Evolutionary conservation across 2,113 vertebrate genomes (phyloP), one percentile per base, ranked within the genome.

Genomic region (Notothenia coriiceps): DNA sequence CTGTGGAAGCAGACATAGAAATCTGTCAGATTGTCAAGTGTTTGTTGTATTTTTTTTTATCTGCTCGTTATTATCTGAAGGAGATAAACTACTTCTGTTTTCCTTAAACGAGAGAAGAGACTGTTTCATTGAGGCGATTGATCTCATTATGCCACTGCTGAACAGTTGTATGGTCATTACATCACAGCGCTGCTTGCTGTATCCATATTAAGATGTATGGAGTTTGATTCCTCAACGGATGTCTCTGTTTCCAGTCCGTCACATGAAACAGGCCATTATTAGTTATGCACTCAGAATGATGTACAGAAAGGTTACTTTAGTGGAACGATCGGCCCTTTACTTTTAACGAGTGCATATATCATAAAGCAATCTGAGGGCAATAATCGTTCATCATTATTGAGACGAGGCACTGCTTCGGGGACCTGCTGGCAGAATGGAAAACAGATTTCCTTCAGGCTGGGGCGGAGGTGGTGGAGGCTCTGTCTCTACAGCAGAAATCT

Each of bases 381-480:
- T 93, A 90, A 93, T 94, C 91, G 72, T 93, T 92, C 91, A 94
- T 94, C 93, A 93, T 94, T 86, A 94, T 91, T 90, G 90, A 93
- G 91, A 90, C 83, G 75, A 86, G 67, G 54, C 57, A 55, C 85
- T 72, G 87, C 91, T 91, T 86, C 33, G 61, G 91, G 90, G 89
- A 93, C 84, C 73, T 1, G 68, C 83, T 55, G 4, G 70, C 66
- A 56, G 87, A 93, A 93, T 91, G 77, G 81, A 88, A 93, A 94
- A 93, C 90, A 92, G 74, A 93, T 91, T 92, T 90, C 59, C 55
- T 83, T 73, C 75, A 79, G 57, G 71, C 25, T 55, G 33, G 40
- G 72, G 79, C n/a, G 12, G 70, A 78, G 68, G 70, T 86, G 49
- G 81, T 59, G 46, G 76, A 52, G 80, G 56, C 70, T 82, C 2